phyloP scores from a whole-genome alignment of 2,797 vertebrate species.

The Gorsachius magnificus region DNA sequence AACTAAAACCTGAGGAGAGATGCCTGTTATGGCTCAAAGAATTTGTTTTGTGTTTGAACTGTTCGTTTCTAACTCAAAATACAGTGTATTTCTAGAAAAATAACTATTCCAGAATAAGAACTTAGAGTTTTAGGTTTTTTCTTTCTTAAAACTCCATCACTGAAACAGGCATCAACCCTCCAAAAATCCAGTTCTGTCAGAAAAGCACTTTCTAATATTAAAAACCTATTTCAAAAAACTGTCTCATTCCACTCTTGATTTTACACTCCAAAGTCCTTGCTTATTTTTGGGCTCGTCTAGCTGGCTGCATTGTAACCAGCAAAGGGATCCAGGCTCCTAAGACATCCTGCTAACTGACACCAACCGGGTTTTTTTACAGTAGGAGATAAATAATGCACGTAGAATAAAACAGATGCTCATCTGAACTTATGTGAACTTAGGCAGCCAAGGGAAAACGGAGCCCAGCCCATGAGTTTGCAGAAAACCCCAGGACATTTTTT shows the following conservation, averaged over 20 bases:
- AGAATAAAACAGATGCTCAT: constrained; percentile 33
- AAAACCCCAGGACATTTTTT: background rate
- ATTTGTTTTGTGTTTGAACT: background rate
- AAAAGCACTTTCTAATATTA: background rate
- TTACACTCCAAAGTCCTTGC: background rate
- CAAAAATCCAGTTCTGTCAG: background rate
- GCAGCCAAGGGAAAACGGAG: background rate
- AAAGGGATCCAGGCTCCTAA: background rate
- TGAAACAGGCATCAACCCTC: background rate
- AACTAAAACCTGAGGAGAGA: background rate
- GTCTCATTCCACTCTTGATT: background rate
- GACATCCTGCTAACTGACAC: constrained; percentile 10
- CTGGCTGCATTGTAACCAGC: background rate
- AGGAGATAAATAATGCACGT: background rate
- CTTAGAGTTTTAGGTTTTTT: background rate
- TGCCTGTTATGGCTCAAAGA: background rate
- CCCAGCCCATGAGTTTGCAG: background rate
- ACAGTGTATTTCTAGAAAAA: background rate
- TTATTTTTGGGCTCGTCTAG: background rate
- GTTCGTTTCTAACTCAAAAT: background rate
- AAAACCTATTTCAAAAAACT: background rate
- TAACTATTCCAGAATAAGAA: background rate
- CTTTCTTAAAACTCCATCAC: background rate
- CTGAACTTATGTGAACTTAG: constrained; percentile 23
- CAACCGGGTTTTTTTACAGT: background rate